Base-by-base conservation (phyloP, 1,140 invertebrate species). In the Euwallacea fornicatus region DNA sequence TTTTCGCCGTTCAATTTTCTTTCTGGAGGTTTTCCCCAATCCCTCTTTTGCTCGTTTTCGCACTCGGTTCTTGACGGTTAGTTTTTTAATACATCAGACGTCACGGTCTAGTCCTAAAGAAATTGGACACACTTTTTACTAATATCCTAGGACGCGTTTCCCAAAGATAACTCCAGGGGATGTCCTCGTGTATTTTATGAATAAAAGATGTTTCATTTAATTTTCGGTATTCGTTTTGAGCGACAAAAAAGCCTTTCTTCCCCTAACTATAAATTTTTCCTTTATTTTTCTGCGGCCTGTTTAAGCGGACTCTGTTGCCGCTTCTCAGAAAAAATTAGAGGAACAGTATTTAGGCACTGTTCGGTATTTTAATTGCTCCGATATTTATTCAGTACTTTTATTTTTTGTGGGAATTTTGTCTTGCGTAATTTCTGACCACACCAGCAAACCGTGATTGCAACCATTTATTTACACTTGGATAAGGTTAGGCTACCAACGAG, bases 1-100 rank as follows among this genome's bases (percentile, higher is more conserved):
- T 78, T 79, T 79, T 56, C 73, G 64, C 55, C 74, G 74, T 72
- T 75, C 76, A 76, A 79, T 78, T 79, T 78, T 76, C 76, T 79
- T 73, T 76, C 70, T 67, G 64, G 72, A 69, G 75, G 72, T 76
- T 72, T 77, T 66, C 59, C 56, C 61, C 69, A 53, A 71, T 60
- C 56, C 47, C 61, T 53, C 56, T 61, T 71, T 71, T 66, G 62
- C 62, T 66, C 69, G 62, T 66, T 66, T 71, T 66, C 63, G 63
- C 63, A 66, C 63, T 66, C 55, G 69, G 42, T 63, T 61, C 72
- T 74, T 74, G 75, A 77, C 76, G 75, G 60, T 78, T 76, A 76
- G 75, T 77, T 78, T 78, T 78, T 78, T 78, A 77, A 77, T 78
- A 77, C 75, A 74, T 78, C 76, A 76, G 72, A 70, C 75, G 75